Conservation (phyloP, 2,113 vertebrate genomes). For the Lophotis ruficrista region DNA sequence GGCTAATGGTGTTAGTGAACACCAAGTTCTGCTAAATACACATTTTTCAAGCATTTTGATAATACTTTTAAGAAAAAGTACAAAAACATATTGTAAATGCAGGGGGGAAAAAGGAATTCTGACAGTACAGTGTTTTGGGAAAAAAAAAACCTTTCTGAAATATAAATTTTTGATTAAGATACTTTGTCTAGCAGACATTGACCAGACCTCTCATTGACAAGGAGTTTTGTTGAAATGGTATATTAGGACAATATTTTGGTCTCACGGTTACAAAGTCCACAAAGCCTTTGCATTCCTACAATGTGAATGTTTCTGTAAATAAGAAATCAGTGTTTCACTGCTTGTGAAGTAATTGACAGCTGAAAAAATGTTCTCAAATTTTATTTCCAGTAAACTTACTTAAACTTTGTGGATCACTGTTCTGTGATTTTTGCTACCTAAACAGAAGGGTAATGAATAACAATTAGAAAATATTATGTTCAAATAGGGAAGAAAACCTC, state of each 20-base stretch:
- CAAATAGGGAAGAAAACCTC: rapidly evolving
- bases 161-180: background rate
- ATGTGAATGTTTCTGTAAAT: background rate
- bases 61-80: background rate
- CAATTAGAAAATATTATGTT: background rate
- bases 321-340: background rate
- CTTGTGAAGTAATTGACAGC: background rate
- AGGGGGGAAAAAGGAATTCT: background rate
- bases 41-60: background rate
- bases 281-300: background rate
- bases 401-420: background rate
- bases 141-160: background rate
- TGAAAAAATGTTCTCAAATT: background rate
- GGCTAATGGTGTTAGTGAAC: rapidly evolving
- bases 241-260: background rate
- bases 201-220: background rate
- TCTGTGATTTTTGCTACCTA: background rate
- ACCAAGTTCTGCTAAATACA: background rate
- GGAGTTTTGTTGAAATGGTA: background rate
- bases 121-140: rapidly evolving
- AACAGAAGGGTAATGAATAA: background rate
- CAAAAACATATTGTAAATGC: background rate
- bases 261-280: background rate
- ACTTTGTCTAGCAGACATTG: background rate
- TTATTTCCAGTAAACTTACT: background rate